Evolutionary conservation across 2,113 vertebrate species (phyloP), one percentile per base, ranked within the genome.

Genomic region (Sturnira hondurensis): DNA sequence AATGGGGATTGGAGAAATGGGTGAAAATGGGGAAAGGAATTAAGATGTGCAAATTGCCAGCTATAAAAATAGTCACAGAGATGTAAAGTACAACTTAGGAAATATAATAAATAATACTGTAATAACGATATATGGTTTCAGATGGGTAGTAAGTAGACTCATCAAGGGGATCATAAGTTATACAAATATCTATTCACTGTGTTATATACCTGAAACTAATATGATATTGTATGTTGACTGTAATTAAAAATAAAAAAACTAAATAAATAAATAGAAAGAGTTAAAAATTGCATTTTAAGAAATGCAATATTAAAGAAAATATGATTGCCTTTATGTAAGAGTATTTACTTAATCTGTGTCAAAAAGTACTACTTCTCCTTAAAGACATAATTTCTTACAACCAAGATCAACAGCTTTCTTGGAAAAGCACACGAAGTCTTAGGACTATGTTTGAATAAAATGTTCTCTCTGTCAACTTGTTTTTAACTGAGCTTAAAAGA

Each of bases 401-500:
- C 54, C 71, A 85, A 92, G 33, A 96, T 90, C 56, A 96, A 81
- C 88, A 95, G 45, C 70, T 96, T 87, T 94, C 81, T 96, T 73
- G 45, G 58, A 87, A 96, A 96, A 93, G 31, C n/a, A 95, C 70
- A 90, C 31, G 70, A 61, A 88, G 68, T 92, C 76, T 90, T 65
- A 58, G 81, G 71, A 94, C 71, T 31, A 80, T 38, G 47, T 84
- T 92, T 92, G 63, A 89, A 78, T 94, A 95, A 95, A 96, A 83
- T 90, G 56, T 96, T 96, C 70, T 54, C 70, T 89, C 61, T 92
- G 86, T 85, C 89, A 91, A 86, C 65, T 31, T 85, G 70, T 89
- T 96, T 86, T 89, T 89, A 94, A 95, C 47, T 63, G 73, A 93
- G 50, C 63, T 91, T 88, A 89, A 96, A 91, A 93, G 86, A 96